These are phyloP conservation scores for Elgaria multicarinata DNA, from an alignment of 2,113 vertebrate species.

Conservation along the genomic window DNA sequence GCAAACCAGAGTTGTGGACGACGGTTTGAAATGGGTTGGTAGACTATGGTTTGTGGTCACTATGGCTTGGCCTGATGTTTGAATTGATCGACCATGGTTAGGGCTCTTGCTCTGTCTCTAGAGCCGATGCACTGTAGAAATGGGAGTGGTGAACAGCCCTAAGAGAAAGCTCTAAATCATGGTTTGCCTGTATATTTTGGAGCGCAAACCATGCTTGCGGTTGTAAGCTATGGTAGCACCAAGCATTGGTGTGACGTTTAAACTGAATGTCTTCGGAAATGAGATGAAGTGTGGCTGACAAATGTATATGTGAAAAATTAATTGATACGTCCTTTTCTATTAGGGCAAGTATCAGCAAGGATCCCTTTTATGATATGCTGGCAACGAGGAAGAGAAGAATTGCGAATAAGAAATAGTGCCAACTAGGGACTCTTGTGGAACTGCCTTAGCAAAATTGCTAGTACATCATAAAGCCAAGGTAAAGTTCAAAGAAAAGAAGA, in stretches of 20 bases:
- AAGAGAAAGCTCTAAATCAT: not conserved
- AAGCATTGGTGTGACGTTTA: not conserved
- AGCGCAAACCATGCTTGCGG: not conserved
- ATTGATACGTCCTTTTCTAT: slow-evolving; percentile 13
- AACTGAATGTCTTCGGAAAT: not conserved
- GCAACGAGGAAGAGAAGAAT: slow-evolving; percentile 96
- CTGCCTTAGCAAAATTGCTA: slow-evolving; percentile 10
- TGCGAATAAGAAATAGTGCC: slow-evolving; percentile 92
- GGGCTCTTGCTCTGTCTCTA: not conserved
- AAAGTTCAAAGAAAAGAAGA: slow-evolving; percentile 38
- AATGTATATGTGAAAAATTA: not conserved
- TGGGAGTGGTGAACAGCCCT: not conserved
- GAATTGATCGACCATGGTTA: not conserved
- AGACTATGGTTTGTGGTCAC: not conserved
- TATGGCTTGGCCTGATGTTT: not conserved
- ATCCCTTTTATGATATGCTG: slow-evolving; percentile 99
- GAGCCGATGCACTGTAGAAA: not conserved
- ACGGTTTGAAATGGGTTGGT: not conserved
- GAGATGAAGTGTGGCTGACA: not conserved
- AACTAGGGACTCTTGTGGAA: not conserved
- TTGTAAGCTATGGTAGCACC: not conserved
- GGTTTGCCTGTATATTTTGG: not conserved
- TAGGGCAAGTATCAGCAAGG: slow-evolving; percentile 98
- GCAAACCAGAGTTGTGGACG: not conserved
- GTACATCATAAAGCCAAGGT: slow-evolving; percentile 18